Base-by-base conservation (phyloP, 2,797 vertebrate genomes). In the Manis javanica region DNA sequence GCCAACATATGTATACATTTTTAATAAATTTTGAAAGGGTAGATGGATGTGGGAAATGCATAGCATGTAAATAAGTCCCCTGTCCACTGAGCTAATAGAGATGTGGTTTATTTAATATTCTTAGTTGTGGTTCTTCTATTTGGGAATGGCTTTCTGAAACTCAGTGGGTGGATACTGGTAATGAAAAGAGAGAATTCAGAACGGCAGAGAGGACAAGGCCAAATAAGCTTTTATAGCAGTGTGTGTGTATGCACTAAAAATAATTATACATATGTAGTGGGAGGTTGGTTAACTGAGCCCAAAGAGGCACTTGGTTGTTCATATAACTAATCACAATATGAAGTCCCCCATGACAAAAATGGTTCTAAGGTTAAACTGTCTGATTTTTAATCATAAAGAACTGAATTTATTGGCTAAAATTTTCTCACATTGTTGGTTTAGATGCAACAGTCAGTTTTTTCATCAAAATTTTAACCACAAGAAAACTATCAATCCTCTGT, bases 131-230 rank as follows among this genome's bases (percentile, higher is more conserved):
- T 85, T 97, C 88, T 97, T 14, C 46, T 90, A 90, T 57, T 94
- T 78, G 79, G 87, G 90, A 98, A 97, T 87, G 63, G 92, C 66
- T 96, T 97, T 97, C 87, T 46, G 55, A 96, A 95, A 96, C 95
- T 90, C 94, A 90, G 95, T 90, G 90, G 75, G 91, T 78, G 11
- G 90, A 97, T 61, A 93, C 34, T 95, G 84, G 90, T 97, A 97
- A 98, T 87, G 95, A 95, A 98, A 46, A 98, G 64, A 97, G 92
- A 93, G 86, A 97, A 96, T 96, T 97, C 71, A 95, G 87, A 98
- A 49, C 6, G 12, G 91, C 10, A 14, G 91, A 95, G 90, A 89
- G 66, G 89, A 91, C n/a, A 95, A 63, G 53, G 79, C 61, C 96
- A 98, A 95, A 59, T 51, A 96, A 96, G 85, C 78, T 91, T 97